These are phyloP conservation scores for Trypoxylus dichotomus DNA, from an alignment of 1,140 invertebrate genomes.

Conservation along the genomic window DNA sequence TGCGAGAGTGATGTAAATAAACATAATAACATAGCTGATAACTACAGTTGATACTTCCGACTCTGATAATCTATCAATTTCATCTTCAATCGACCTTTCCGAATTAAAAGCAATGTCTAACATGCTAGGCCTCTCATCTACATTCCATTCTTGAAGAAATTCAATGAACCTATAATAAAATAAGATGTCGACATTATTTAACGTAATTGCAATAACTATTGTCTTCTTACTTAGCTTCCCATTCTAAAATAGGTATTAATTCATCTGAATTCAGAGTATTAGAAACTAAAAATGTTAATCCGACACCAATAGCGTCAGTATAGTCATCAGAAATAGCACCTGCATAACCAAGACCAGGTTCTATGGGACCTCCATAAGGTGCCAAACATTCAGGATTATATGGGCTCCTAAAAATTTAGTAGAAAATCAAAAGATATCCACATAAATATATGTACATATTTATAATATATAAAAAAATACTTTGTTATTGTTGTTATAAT, in stretches of 20 bases:
- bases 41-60: constrained; percentile 81
- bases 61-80: constrained; percentile 77
- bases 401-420: constrained; percentile 58
- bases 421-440: no score
- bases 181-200: constrained; percentile 25
- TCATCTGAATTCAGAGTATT: constrained; percentile 59
- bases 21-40: constrained; percentile 90
- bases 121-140: constrained; percentile 59
- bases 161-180: constrained; percentile 65
- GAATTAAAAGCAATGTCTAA: constrained; percentile 78
- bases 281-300: constrained; percentile 77
- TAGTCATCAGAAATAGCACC: constrained; percentile 61
- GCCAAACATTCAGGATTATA: constrained; percentile 71
- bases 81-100: constrained; percentile 89
- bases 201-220: background rate
- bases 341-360: constrained; percentile 78
- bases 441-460: no score
- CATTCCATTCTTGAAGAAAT: constrained; percentile 73
- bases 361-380: constrained; percentile 81
- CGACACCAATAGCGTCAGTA: constrained; percentile 64
- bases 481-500: background rate
- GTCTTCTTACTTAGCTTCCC: constrained; percentile 68
- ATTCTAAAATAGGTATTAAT: constrained; percentile 65
- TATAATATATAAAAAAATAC: no score
- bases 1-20: constrained; percentile 84